Evolutionary conservation across 2,888 invertebrate species (phyloP).

Genomic region (Pedicia rivosa): DNA sequence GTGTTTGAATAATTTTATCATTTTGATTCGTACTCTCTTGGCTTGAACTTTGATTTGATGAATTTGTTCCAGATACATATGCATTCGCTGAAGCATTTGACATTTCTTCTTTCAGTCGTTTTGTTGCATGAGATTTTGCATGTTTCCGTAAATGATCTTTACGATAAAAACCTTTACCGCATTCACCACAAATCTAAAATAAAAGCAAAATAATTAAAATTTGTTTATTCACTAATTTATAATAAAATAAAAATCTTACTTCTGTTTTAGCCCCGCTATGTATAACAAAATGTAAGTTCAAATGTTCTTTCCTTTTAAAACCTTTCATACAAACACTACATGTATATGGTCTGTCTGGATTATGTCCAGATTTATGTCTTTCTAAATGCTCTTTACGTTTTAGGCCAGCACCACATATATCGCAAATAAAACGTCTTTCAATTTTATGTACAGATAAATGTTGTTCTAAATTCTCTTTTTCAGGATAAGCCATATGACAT

Average conservation of each 20-base stretch:
- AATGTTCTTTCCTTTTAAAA: constrained; percentile 67
- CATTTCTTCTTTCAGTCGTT: constrained; percentile 55
- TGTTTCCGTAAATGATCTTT: constrained; percentile 71
- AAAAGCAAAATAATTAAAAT: background rate
- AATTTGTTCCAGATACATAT: background rate
- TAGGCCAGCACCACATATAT: constrained; percentile 58
- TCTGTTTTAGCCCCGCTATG: constrained; percentile 74
- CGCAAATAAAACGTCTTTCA: constrained; percentile 61
- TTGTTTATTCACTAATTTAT: too few species aligned
- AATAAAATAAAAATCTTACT: constrained; percentile 24
- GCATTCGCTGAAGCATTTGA: constrained; percentile 2
- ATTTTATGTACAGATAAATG: constrained; percentile 65
- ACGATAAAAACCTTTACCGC: constrained; percentile 46
- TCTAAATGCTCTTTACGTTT: constrained; percentile 67
- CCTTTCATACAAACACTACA: constrained; percentile 64
- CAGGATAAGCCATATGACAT: constrained; percentile 67
- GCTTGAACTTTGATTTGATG: background rate
- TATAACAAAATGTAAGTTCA: constrained; percentile 69
- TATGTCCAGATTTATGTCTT: constrained; percentile 64
- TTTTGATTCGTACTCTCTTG: background rate
- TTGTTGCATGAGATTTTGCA: constrained; percentile 59
- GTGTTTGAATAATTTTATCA: background rate
- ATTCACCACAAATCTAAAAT: constrained; percentile 20
- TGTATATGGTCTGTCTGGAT: constrained; percentile 63
- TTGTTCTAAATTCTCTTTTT: constrained; percentile 62